phyloP scores from a whole-genome alignment of 1,140 invertebrate species.

The Penaeus japonicus region DNA sequence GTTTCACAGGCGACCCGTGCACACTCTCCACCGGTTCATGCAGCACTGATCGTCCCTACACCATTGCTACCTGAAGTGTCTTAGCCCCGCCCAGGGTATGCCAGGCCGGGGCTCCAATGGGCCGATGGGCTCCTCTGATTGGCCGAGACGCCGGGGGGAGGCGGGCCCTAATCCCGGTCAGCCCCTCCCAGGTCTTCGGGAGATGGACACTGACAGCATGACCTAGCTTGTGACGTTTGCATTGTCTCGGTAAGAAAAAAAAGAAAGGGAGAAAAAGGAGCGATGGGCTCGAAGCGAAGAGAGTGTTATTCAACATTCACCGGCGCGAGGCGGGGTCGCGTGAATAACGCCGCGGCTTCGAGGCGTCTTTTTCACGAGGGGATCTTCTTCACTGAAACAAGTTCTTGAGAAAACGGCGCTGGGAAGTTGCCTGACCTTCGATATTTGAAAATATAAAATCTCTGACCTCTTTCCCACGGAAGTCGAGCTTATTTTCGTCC shows the following conservation, averaged over 20 bases:
- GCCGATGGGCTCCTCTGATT: not conserved
- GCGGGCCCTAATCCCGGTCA: not conserved
- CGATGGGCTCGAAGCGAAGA: not conserved
- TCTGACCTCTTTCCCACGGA: not conserved
- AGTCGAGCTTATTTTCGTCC: not conserved
- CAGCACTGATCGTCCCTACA: not conserved
- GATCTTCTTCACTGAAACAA: not conserved
- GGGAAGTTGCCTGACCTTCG: not conserved
- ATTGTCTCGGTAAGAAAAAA: not conserved
- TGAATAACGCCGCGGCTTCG: not conserved
- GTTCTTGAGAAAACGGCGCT: not conserved
- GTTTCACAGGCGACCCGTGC: not conserved
- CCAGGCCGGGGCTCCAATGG: not conserved
- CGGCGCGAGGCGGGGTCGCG: too few relatives aligned
- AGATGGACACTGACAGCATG: not conserved
- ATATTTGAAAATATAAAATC: not conserved
- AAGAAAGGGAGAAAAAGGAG: not conserved
- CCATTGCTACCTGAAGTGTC: conserved; percentile 23
- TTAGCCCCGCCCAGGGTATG: conserved; percentile 22
- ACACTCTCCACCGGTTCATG: conserved; percentile 4
- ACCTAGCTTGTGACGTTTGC: not conserved
- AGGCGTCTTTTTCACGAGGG: not conserved
- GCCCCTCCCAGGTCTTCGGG: not conserved
- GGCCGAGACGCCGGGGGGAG: not conserved
- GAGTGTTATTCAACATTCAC: not conserved